Evolutionary conservation across 1,140 invertebrate genomes (phyloP).

Genomic region (Bombus confusus): DNA sequence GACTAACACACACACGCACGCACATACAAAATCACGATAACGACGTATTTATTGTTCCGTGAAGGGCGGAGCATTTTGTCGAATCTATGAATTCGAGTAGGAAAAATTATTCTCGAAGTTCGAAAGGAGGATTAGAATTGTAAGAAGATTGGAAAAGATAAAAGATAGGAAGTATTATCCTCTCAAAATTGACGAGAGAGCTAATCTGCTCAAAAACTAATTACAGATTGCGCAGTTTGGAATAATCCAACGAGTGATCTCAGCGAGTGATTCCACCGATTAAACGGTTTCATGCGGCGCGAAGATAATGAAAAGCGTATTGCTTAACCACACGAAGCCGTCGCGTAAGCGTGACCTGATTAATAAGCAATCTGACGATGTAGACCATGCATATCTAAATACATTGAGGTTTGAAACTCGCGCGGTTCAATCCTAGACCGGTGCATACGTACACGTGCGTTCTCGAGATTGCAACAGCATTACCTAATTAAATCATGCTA

Average conservation of each 20-base stretch:
- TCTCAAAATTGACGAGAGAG: too few relatives aligned
- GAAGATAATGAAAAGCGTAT: conserved; percentile 31
- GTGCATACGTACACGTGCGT: conserved; percentile 24
- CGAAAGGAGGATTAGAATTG: background rate
- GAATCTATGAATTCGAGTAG: background rate
- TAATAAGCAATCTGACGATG: conserved; percentile 59
- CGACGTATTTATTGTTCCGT: conserved; percentile 28
- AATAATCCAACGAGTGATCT: background rate
- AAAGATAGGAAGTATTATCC: too few relatives aligned
- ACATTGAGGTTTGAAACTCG: conserved; percentile 56
- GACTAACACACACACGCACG: conserved; percentile 8
- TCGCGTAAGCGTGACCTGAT: conserved; percentile 58
- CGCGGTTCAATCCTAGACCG: conserved; percentile 37
- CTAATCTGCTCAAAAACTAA: background rate
- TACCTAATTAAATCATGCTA: conserved; percentile 71
- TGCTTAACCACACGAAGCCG: conserved; percentile 35
- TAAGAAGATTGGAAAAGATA: background rate
- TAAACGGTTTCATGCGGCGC: background rate
- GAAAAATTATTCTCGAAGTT: background rate
- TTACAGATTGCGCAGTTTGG: background rate
- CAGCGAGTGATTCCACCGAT: background rate
- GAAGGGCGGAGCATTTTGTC: background rate
- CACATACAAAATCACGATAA: background rate
- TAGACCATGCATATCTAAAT: conserved; percentile 54
- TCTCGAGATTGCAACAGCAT: conserved; percentile 49